Evolutionary conservation across 2,888 invertebrate genomes (phyloP).

Genomic region (Mythimna vitellina): DNA sequence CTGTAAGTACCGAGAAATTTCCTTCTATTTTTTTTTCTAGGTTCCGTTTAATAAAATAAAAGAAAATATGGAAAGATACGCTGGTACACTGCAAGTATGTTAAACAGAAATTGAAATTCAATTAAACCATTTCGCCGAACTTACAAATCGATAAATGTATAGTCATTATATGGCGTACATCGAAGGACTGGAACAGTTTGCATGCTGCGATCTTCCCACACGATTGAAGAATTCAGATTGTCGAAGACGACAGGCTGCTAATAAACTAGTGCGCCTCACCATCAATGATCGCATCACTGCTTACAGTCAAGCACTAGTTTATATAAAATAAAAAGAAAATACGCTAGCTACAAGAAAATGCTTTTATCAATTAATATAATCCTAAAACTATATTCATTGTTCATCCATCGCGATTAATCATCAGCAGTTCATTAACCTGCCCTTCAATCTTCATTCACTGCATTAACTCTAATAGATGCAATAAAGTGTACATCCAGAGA

Average conservation of each 20-base stretch:
- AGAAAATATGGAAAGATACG: not conserved
- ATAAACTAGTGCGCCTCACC: no score
- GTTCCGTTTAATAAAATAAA: not conserved
- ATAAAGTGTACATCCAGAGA: constrained; percentile 47
- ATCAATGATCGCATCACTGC: no score
- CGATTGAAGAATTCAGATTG: no score
- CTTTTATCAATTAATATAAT: not conserved
- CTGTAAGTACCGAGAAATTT: not conserved
- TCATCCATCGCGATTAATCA: constrained; percentile 20
- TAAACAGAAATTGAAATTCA: no score
- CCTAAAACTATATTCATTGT: not conserved
- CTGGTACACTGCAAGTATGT: not conserved
- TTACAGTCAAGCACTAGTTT: no score
- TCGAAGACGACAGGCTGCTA: no score
- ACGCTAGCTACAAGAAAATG: not conserved
- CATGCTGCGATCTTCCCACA: no score
- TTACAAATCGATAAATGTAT: not conserved
- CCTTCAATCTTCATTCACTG: constrained; percentile 31
- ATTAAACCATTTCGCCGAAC: not conserved
- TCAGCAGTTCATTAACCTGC: not conserved
- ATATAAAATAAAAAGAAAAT: no score
- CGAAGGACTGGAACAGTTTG: no score
- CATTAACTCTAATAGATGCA: constrained; percentile 54
- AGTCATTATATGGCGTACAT: no score
- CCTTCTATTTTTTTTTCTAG: constrained; percentile 2